A percentile compares a stretch with the other conserved stretches of the same genome.
Evolutionary conservation across 2,113 vertebrate genomes (phyloP).

Genomic region (Sakesphorus luctuosus): DNA sequence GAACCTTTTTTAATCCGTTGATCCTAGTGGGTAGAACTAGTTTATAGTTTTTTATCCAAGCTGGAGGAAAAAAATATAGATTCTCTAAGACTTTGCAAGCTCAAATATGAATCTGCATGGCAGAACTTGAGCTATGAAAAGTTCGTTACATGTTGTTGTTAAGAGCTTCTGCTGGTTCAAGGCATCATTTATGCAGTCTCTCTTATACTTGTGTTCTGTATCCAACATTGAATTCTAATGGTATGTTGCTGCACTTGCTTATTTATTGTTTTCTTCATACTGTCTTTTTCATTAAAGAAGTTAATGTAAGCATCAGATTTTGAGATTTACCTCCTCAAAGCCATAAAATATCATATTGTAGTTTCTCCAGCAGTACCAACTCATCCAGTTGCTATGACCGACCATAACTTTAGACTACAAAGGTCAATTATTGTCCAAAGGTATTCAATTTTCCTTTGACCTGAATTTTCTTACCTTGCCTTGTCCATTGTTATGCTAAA

Average conservation of each 20-base stretch:
- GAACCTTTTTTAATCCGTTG: neutral
- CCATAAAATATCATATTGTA: neutral
- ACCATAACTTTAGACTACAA: neutral
- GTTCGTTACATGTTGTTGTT: neutral
- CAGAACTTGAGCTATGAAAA: neutral
- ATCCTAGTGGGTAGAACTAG: neutral
- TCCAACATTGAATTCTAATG: neutral
- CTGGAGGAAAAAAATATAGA: neutral
- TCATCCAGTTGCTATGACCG: neutral
- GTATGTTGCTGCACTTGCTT: neutral
- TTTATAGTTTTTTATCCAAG: neutral
- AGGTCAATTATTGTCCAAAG: neutral
- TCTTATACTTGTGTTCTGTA: neutral
- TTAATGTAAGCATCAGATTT: neutral
- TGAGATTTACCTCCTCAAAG: neutral
- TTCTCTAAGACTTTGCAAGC: neutral
- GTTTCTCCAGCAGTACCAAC: neutral
- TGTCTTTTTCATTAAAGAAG: neutral
- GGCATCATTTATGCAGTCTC: neutral
- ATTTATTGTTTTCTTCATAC: neutral
- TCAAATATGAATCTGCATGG: neutral
- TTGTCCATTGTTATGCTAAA: fast-evolving
- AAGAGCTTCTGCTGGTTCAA: neutral
- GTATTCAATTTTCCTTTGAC: neutral
- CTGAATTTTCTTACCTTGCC: neutral